Evolutionary conservation across 2,113 vertebrate species (phyloP), one percentile per base, ranked within the genome.

Genomic region (Mellivora capensis): DNA sequence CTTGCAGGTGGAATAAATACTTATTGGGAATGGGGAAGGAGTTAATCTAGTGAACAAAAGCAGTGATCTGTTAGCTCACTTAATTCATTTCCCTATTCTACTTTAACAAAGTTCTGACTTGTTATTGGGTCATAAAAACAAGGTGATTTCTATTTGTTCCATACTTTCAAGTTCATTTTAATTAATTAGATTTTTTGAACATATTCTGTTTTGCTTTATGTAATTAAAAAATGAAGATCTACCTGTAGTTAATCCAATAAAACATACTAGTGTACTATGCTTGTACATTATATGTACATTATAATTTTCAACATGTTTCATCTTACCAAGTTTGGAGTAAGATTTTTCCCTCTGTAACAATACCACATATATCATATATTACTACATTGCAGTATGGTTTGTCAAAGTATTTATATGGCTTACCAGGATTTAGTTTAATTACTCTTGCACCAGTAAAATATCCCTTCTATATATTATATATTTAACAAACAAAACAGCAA

Each of bases 211-310:
- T 93, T 80, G 20, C 62, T 76, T 90, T 83, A 42, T 49, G 59
- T 69, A 52, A 83, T 81, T 88, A 20, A 92, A 89, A 87, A 97
- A 81, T 62, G 7, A 95, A 84, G n/a, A 59, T 57, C 18, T 96
- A 74, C 39, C 6, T 86, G 1, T 37, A 62, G 14, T 31, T 67
- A 93, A 61, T 3, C 1, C 7, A 93, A 84, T 93, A 37, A 67
- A 91, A 62, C 52, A 96, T 44, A 88, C 3, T 15, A 61, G 6
- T 47, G 37, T 31, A 84, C 5, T 76, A 44, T 71, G 10, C 12
- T 72, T 29, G 9, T 69, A 59, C 52, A 54, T 52, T 52, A 52
- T 52, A 52, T 52, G 29, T 64, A 64, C 61, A 64, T 64, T 64
- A 81, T 47, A 87, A 87, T 69, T 82, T 23, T 83, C 3, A 88